phyloP scores from a whole-genome alignment of 2,888 invertebrate species.

The Synergus laeviventris region DNA sequence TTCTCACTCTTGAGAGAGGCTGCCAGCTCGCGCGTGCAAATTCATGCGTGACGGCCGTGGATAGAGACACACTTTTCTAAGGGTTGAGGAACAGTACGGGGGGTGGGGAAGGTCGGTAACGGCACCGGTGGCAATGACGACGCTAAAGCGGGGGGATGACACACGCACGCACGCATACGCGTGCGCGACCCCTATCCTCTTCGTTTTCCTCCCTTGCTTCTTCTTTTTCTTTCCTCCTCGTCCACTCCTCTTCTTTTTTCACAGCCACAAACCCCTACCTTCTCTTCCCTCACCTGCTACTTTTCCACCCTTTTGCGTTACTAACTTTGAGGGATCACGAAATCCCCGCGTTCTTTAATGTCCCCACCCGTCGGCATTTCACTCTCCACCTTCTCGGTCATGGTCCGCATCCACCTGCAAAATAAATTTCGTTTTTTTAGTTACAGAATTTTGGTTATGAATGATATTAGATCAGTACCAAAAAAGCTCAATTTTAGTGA shows the following conservation, averaged over 20 bases:
- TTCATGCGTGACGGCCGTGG: conserved; percentile 41
- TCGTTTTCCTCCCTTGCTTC: conserved; percentile 16
- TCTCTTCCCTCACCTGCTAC: conserved; percentile 8
- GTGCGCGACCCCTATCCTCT: conserved; percentile 28
- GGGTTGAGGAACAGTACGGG: not conserved
- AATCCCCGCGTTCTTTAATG: not conserved
- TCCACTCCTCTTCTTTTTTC: conserved; percentile 24
- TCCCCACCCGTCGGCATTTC: conserved; percentile 4
- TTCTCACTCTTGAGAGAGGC: conserved; percentile 49
- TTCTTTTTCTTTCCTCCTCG: conserved; percentile 1
- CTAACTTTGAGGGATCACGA: conserved; percentile 10
- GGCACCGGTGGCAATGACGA: not conserved
- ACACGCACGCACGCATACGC: conserved; percentile 19
- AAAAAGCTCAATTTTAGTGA: too few relatives aligned
- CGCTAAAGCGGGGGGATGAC: not conserved
- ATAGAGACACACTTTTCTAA: conserved; percentile 17
- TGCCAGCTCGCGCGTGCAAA: conserved; percentile 47
- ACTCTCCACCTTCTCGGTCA: conserved; percentile 20
- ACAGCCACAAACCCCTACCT: conserved; percentile 29
- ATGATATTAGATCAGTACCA: too few relatives aligned
- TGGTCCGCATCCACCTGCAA: conserved; percentile 27
- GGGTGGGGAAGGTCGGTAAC: not conserved
- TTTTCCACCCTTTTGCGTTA: not conserved
- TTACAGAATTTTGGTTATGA: not conserved
- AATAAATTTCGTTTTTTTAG: not conserved